Base-by-base conservation (phyloP, 2,113 vertebrate genomes). In the Carassius carassius region DNA sequence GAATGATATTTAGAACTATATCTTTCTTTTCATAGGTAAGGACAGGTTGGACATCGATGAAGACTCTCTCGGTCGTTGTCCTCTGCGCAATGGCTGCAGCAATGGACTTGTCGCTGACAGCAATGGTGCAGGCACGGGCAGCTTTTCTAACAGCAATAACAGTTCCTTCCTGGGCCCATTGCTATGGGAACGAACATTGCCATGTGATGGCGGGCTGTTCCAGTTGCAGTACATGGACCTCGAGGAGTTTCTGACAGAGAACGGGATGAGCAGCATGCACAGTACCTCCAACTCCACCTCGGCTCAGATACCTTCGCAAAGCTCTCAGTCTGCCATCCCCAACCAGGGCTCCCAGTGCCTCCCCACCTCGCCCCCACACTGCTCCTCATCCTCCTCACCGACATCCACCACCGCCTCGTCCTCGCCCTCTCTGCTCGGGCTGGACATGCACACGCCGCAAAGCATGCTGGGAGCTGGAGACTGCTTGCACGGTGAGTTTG, bases 191-290 rank as follows among this genome's bases (percentile, higher is more conserved):
- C 92, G 94, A 81, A 94, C 92, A 84, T 89, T 95, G 77, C 93
- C 93, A 0, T 93, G 93, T 2, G 95, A 95, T 4, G 93, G 93
- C 35, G 93, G 94, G 47, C 93, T 95, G 85, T 95, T 95, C 90
- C 95, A 95, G 92, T 93, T 95, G 84, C 95, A 95, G 89, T 95
- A 95, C 91, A 95, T 95, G 95, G 95, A 95, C 91, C 92, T 95
- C 88, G 94, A 95, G 83, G 95, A 95, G 91, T 95, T 95, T 86
- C 92, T 95, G 82, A 95, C 93, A 0, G 95, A 95, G 86, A 95
- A 95, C 25, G 94, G 95, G 83, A 95, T 95, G 95, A 94, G 94
- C 86, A 93, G 85, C 86, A 91, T 91, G 85, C 93, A 94, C 85
- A 93, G 91, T 78, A 93, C 93, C 90, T 93, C 92, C 88, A 94